Conservation (phyloP, 2,797 vertebrate species). For the Sphenopsis melanotis region DNA sequence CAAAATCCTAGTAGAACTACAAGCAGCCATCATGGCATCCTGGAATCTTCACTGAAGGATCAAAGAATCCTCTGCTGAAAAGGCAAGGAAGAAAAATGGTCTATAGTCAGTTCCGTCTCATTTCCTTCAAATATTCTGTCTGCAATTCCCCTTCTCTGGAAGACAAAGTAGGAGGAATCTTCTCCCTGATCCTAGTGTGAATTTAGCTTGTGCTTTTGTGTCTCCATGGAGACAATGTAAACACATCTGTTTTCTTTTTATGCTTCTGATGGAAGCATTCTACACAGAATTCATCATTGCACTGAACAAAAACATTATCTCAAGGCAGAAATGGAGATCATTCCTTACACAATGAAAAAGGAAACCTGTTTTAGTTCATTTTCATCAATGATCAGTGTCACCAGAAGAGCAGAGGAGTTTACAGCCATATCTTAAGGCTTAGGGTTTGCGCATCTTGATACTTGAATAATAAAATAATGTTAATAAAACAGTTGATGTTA, state of each 20-base stretch:
- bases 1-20: not conserved
- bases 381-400: not conserved
- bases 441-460: not conserved
- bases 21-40: not conserved
- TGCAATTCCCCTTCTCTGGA: conserved; percentile 3
- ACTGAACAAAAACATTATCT: conserved; percentile 25
- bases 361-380: not conserved
- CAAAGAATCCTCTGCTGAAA: conserved; percentile 1
- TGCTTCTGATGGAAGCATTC: conserved; percentile 47
- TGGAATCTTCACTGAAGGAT: not conserved
- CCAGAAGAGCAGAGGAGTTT: not conserved
- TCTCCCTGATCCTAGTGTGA: not conserved
- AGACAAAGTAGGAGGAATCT: conserved; percentile 49
- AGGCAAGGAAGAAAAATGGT: not conserved
- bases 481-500: not conserved
- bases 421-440: not conserved
- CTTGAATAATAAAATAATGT: not conserved
- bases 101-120: conserved; percentile 8
- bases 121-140: conserved; percentile 26
- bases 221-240: conserved; percentile 72
- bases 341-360: not conserved
- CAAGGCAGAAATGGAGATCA: not conserved
- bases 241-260: conserved; percentile 75
- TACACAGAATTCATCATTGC: conserved; percentile 14
- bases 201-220: conserved; percentile 45